Percentiles rank a stretch among this genome's conserved stretches.
Conservation (phyloP, 2,888 invertebrate genomes). For the Cecidostiba fungosa region DNA sequence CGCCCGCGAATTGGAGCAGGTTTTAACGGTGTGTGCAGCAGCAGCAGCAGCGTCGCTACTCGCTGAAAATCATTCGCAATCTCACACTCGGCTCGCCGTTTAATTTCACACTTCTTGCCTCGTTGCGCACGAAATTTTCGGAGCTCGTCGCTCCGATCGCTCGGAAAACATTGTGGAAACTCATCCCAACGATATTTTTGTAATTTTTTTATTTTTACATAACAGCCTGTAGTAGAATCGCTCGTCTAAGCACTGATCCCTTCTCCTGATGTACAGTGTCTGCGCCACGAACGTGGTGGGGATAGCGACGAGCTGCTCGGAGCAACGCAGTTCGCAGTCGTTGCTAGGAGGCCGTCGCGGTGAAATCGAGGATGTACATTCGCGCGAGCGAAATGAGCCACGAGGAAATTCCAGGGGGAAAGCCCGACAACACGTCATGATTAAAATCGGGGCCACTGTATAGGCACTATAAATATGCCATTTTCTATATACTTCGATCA, state of each 20-base stretch:
- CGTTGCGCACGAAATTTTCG: neutral
- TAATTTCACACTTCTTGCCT: slow-evolving; percentile 19
- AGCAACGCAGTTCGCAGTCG: slow-evolving; percentile 30
- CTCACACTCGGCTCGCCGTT: slow-evolving; percentile 6
- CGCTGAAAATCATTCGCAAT: neutral
- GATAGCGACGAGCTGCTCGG: neutral
- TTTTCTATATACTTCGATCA: neutral
- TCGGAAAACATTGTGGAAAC: slow-evolving; percentile 35
- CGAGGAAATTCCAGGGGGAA: neutral
- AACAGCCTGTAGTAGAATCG: neutral
- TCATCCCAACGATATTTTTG: slow-evolving; percentile 17
- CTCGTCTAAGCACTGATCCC: neutral
- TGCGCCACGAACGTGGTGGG: neutral
- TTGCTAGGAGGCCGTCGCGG: slow-evolving; percentile 7
- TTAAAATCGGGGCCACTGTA: neutral
- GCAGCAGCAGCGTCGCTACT: neutral
- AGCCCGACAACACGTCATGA: neutral
- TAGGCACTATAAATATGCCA: neutral
- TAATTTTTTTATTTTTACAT: slow-evolving; percentile 37
- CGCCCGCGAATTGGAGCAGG: slow-evolving; percentile 20
- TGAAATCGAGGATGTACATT: slow-evolving; percentile 9
- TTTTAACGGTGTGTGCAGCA: slow-evolving; percentile 6
- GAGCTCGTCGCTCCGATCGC: neutral
- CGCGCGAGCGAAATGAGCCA: slow-evolving; percentile 1
- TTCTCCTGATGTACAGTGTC: neutral